These are phyloP conservation scores for Harpagifer antarcticus DNA, from an alignment of 2,797 vertebrate species.

Conservation along the genomic window DNA sequence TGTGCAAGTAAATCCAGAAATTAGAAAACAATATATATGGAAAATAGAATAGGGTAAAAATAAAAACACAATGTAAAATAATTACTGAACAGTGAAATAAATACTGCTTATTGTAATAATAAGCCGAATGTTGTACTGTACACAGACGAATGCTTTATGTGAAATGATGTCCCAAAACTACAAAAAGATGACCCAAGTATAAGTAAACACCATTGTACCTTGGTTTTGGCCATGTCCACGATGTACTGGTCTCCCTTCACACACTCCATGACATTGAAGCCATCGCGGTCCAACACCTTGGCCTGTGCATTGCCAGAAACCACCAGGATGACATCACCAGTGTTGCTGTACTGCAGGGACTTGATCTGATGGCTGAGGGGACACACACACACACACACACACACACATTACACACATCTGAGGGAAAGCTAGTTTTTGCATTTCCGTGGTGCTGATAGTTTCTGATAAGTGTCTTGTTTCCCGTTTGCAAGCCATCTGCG, in stretches of 20 bases:
- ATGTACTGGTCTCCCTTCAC: conserved; percentile 99
- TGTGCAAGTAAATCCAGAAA: too few species aligned
- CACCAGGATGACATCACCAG: conserved; percentile 95
- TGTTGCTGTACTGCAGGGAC: conserved; percentile 94
- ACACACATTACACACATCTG: conserved; percentile 9
- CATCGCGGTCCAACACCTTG: conserved; percentile 97
- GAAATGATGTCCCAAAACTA: too few species aligned
- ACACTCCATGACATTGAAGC: conserved; percentile 98
- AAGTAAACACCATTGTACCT: conserved; percentile 80
- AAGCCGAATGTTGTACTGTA: too few species aligned
- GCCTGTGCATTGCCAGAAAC: conserved; percentile 96
- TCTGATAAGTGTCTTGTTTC: background rate
- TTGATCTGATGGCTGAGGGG: conserved; percentile 93
- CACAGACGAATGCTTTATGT: too few species aligned
- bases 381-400: background rate
- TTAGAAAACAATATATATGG: too few species aligned
- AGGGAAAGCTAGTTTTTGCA: background rate
- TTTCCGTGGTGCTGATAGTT: conserved; percentile 4
- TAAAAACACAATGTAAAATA: too few species aligned
- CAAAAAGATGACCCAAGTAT: too few species aligned
- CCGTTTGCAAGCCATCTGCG: conserved; percentile 36
- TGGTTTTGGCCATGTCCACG: conserved; percentile 98
- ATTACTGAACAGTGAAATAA: too few species aligned
- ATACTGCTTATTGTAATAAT: too few species aligned
- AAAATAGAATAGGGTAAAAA: too few species aligned